These are phyloP conservation scores for Ascidia mentula DNA, from an alignment of 23 tunicate genomes.

Conservation along the genomic window DNA sequence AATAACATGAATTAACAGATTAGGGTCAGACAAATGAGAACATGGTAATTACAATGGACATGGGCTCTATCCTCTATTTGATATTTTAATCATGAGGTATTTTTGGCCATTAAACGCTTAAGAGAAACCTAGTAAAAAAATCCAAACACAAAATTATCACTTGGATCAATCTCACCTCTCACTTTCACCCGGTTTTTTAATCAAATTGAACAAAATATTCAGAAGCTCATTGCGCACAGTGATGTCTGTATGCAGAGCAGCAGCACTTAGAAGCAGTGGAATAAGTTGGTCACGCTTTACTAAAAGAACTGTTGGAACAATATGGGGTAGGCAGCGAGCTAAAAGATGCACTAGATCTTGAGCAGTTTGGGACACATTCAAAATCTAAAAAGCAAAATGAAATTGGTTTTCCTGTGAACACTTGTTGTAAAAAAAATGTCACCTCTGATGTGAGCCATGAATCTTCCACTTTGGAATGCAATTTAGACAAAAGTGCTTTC, in stretches of 20 bases:
- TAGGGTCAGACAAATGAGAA: background rate
- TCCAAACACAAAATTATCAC: background rate
- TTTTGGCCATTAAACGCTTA: too few species aligned
- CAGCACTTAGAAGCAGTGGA: constrained; percentile 77
- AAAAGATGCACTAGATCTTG: constrained; percentile 38
- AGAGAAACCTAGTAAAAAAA: too few species aligned
- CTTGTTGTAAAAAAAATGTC: background rate
- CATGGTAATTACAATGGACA: too few species aligned
- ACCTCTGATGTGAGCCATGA: constrained; percentile 60
- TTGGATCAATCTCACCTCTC: constrained; percentile 54
- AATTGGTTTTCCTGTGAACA: too few species aligned
- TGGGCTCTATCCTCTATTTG: too few species aligned
- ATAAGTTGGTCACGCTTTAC: constrained; percentile 88
- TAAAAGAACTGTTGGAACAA: constrained; percentile 77
- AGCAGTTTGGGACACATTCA: constrained; percentile 37
- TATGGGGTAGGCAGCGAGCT: constrained; percentile 72
- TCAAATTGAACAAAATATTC: constrained; percentile 87
- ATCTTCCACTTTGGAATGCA: constrained; percentile 39
- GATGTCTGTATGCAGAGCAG: constrained; percentile 59
- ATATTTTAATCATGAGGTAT: too few species aligned
- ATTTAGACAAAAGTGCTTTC: constrained; percentile 43
- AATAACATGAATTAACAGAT: background rate
- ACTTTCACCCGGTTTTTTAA: constrained; percentile 81
- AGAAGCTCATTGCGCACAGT: constrained; percentile 53
- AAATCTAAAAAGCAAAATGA: constrained; percentile 53